Evolutionary conservation across 1,140 invertebrate species (phyloP).

Genomic region (Macrostomum lignano): DNA sequence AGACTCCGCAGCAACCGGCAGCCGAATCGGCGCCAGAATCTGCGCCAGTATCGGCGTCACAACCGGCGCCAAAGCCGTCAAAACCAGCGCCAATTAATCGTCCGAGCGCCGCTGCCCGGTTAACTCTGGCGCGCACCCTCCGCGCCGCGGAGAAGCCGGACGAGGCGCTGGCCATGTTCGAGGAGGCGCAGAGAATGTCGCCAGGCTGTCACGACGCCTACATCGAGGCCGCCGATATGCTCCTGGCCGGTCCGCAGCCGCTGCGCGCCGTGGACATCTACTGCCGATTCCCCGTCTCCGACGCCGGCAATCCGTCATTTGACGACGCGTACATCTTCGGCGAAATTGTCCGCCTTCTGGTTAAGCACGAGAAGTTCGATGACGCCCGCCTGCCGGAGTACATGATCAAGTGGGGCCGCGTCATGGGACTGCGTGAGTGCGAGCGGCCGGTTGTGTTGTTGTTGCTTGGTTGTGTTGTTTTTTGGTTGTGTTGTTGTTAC

Average conservation of each 20-base stretch:
- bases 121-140: slow-evolving; percentile 18
- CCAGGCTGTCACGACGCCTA: slow-evolving; percentile 25
- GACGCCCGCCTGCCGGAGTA: slow-evolving; percentile 16
- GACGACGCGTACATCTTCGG: slow-evolving; percentile 25
- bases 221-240: slow-evolving; percentile 24
- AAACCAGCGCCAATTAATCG: slow-evolving; percentile 13
- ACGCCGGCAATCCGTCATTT: slow-evolving; percentile 18
- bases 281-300: slow-evolving; percentile 19
- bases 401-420: slow-evolving; percentile 19
- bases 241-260: slow-evolving; percentile 15
- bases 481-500: no score
- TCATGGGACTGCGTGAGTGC: slow-evolving; percentile 16
- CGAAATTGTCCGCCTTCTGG: slow-evolving; percentile 20
- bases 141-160: slow-evolving; percentile 11
- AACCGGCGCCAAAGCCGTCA: no score
- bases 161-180: slow-evolving; percentile 19
- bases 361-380: slow-evolving; percentile 23
- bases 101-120: slow-evolving; percentile 14
- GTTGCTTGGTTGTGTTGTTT: no score
- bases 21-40: background rate
- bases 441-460: no score
- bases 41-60: slow-evolving; percentile 1
- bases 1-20: slow-evolving; percentile 8
- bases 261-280: slow-evolving; percentile 21
- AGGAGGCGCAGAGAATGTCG: slow-evolving; percentile 18